Percentiles rank a stretch among this genome's conserved stretches.
These are phyloP conservation scores for Mustelus asterias DNA, from an alignment of 2,113 vertebrate genomes.

Conservation along the genomic window DNA sequence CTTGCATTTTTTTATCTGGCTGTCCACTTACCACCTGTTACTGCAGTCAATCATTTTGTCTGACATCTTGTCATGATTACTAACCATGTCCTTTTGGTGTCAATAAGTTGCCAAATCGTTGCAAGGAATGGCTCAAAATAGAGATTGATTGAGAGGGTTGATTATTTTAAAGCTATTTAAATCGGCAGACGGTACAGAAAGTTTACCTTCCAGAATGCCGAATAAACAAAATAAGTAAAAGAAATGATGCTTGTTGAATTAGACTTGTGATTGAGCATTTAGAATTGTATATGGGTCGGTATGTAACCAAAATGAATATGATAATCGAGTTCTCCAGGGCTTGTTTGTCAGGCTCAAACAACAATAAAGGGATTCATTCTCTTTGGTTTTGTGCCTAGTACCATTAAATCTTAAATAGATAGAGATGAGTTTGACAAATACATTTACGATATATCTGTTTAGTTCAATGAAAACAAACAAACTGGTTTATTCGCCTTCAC, in stretches of 20 bases:
- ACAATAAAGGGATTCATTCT: background rate
- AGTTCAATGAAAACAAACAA: background rate
- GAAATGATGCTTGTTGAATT: background rate
- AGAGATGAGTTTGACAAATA: background rate
- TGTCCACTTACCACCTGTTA: background rate
- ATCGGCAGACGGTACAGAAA: background rate
- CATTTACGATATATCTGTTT: background rate
- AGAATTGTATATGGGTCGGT: background rate
- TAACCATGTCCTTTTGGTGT: background rate
- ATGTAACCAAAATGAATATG: background rate
- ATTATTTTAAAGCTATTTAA: background rate
- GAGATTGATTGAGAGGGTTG: background rate
- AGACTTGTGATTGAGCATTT: background rate
- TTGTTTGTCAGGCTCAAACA: background rate
- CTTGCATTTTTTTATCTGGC: background rate
- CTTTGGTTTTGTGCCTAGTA: background rate
- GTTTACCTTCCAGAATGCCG: background rate
- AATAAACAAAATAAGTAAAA: conserved; percentile 3
- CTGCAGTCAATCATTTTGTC: background rate
- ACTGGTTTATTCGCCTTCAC: background rate
- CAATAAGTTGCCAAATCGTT: background rate
- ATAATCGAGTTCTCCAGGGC: background rate
- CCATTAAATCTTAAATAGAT: background rate
- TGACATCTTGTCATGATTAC: background rate
- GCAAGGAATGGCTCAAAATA: background rate